Evolutionary conservation across 2,888 invertebrate genomes (phyloP), one percentile per base, ranked within the genome.

Genomic region (Argyresthia albistria): DNA sequence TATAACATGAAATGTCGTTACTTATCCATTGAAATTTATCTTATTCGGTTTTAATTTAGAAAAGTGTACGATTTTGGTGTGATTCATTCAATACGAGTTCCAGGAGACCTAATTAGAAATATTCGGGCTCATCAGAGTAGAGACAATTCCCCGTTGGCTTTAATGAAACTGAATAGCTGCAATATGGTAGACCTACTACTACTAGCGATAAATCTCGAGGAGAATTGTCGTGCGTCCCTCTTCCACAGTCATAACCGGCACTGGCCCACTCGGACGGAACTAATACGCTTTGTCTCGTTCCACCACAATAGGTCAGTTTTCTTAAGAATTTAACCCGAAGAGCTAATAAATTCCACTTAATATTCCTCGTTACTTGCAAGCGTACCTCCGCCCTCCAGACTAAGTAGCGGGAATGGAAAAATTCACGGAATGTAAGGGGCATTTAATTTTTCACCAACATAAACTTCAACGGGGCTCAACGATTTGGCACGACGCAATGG

Each of bases 361-460:
- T 83, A 76, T 35, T 80, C 25, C 80, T 80, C 84, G 80, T 87
- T 84, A 83, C 80, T 83, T 79, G 80, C 86, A 81, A 82, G 69
- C 70, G 61, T 64, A 61, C 66, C 67, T 59, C 70, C 78, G 73
- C 78, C 77, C 65, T 6, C 25, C 25, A 67, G 56, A 62, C 60
- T 59, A 66, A 64, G 58, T 62, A 62, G 43, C 43, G 12, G 45
- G 15, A 8, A 9, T 14, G 45, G 8, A 9, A 39, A 39, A 39
- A 39, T 11, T 39, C 9, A 39, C 39, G 39, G 8, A 11, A 39
- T 25, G 6, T 25, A 25, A 25, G 25, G 25, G 3, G 25, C 25
- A 25, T 25, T 25, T 25, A 25, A 25, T 25, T 25, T 25, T 25
- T 25, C 25, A 25, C 25, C 25, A 25, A 25, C 25, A 25, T 25